phyloP scores from a whole-genome alignment of 64 coral and sea anemone genomes.

The Trachythela sp. region DNA sequence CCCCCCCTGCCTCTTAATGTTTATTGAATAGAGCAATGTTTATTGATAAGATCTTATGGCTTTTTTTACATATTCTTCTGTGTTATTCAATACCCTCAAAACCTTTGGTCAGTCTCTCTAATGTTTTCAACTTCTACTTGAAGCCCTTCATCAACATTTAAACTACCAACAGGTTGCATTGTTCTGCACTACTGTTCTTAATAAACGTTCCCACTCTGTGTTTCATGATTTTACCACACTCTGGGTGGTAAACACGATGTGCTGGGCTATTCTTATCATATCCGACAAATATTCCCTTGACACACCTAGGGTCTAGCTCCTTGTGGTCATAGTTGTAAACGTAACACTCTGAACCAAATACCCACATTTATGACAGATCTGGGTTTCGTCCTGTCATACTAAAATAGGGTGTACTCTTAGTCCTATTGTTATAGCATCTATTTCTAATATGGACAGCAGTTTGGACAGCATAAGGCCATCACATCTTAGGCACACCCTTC shows the following conservation, averaged over 20 bases:
- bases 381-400: constrained; percentile 30
- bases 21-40: no score
- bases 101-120: neutral
- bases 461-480: constrained; percentile 43
- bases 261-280: no score
- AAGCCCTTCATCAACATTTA: neutral
- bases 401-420: constrained; percentile 20
- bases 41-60: no score
- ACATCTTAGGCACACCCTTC: neutral
- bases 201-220: neutral
- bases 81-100: no score
- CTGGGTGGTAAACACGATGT: constrained; percentile 47
- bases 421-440: constrained; percentile 39
- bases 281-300: constrained; percentile 45
- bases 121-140: neutral
- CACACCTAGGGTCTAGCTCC: constrained; percentile 24
- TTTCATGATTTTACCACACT: constrained; percentile 28
- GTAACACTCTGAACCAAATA: no score
- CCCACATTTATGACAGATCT: constrained; percentile 37
- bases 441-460: constrained; percentile 39
- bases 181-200: neutral
- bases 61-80: no score
- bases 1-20: no score
- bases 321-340: constrained; percentile 23
- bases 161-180: neutral